These are phyloP conservation scores for Python bivittatus DNA, from an alignment of 2,113 vertebrate genomes.

Conservation along the genomic window DNA sequence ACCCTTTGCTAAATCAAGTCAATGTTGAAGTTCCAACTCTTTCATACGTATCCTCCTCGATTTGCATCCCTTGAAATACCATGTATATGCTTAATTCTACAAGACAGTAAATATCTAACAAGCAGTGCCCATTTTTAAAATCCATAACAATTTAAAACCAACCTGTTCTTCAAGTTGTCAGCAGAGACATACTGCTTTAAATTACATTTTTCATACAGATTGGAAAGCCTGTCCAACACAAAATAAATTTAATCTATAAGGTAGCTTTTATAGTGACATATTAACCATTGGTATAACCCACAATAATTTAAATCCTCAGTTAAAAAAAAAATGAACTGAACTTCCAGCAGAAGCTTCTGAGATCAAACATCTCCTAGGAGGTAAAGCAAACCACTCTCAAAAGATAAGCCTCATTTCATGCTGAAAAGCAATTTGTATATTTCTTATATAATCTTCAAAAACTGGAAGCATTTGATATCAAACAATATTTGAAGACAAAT, in stretches of 20 bases:
- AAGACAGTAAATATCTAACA: not conserved
- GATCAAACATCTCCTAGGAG: not conserved
- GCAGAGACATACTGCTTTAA: not conserved
- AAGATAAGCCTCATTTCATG: not conserved
- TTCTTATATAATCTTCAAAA: slow-evolving; percentile 24
- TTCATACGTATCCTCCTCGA: not conserved
- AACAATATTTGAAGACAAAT: slow-evolving; percentile 26
- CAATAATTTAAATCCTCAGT: slow-evolving; percentile 1
- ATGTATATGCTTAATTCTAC: not conserved
- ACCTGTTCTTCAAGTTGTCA: not conserved
- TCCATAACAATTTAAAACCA: slow-evolving; percentile 6
- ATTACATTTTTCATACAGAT: slow-evolving; percentile 17
- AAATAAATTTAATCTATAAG: slow-evolving; percentile 22
- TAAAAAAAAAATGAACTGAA: not conserved
- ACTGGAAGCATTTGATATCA: slow-evolving; percentile 17
- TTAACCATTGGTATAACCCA: not conserved
- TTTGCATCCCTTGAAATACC: not conserved
- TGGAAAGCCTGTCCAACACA: not conserved
- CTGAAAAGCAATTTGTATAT: slow-evolving; percentile 25
- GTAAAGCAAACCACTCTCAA: slow-evolving; percentile 13
- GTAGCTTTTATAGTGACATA: not conserved
- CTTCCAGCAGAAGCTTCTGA: not conserved
- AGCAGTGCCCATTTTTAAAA: not conserved
- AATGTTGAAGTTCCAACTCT: not conserved
- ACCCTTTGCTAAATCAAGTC: not conserved